Percentiles rank a stretch among this genome's conserved stretches.
These are phyloP conservation scores for Tillus elongatus DNA, from an alignment of 2,888 invertebrate species.

Conservation along the genomic window DNA sequence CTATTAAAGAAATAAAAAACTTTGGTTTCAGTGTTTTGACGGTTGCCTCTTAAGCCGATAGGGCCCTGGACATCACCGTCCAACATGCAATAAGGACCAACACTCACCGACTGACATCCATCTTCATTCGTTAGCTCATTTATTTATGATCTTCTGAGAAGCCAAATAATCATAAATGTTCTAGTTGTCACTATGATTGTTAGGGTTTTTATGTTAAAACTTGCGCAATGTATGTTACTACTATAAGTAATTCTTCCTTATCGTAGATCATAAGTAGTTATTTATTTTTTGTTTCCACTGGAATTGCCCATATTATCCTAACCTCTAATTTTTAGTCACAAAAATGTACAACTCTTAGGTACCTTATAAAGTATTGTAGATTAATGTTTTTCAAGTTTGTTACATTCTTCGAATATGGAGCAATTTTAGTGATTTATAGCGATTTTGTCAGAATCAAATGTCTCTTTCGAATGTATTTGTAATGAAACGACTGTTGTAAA, in stretches of 20 bases:
- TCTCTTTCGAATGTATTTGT: constrained; percentile 24
- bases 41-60: constrained; percentile 40
- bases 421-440: constrained; percentile 25
- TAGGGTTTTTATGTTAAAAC: constrained; percentile 35
- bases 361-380: not conserved
- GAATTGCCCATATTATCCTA: constrained; percentile 23
- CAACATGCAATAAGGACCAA: constrained; percentile 45
- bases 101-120: constrained; percentile 42
- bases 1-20: not conserved
- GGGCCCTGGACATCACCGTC: constrained; percentile 41
- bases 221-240: constrained; percentile 31
- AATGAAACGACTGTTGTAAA: constrained; percentile 33
- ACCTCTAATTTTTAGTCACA: constrained; percentile 18
- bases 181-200: constrained; percentile 37
- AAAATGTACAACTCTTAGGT: constrained; percentile 16
- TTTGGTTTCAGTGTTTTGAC: constrained; percentile 41
- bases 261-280: constrained; percentile 17
- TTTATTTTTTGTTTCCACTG: constrained; percentile 25
- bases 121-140: constrained; percentile 41
- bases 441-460: constrained; percentile 24
- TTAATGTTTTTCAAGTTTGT: constrained; percentile 21
- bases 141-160: constrained; percentile 37
- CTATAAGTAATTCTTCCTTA: constrained; percentile 25
- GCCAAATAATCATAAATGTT: constrained; percentile 43
- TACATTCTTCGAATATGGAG: constrained; percentile 23